phyloP scores from a whole-genome alignment of 2,797 vertebrate species.

The Lophius americanus region DNA sequence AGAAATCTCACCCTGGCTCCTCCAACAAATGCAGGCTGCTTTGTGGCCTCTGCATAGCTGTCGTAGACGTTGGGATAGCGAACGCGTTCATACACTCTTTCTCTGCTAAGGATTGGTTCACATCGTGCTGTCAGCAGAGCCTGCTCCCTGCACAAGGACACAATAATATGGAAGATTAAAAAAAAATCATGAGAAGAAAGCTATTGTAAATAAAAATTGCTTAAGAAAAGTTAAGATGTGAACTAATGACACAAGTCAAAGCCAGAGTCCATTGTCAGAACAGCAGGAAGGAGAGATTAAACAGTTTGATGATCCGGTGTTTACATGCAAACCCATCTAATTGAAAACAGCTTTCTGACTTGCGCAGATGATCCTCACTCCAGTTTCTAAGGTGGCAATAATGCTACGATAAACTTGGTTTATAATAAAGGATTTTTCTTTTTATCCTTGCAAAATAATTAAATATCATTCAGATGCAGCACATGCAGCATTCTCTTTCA shows the following conservation, averaged over 20 bases:
- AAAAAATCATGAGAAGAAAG: neutral
- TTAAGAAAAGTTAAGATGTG: neutral
- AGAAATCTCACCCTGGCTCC: slow-evolving; percentile 88
- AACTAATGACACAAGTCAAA: neutral
- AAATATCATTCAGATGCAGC: no score
- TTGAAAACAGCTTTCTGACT: no score
- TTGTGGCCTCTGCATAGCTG: slow-evolving; percentile 89
- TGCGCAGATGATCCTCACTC: no score
- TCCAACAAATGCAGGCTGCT: slow-evolving; percentile 93
- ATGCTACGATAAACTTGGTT: no score
- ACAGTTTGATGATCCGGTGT: no score
- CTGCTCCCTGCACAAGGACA: slow-evolving; percentile 84
- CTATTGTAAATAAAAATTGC: neutral
- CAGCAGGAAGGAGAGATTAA: no score
- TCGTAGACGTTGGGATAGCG: slow-evolving; percentile 95
- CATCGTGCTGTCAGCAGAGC: slow-evolving; percentile 88
- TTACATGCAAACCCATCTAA: no score
- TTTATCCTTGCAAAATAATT: no score
- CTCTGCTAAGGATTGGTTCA: slow-evolving; percentile 84
- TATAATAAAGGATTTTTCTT: no score
- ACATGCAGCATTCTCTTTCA: no score
- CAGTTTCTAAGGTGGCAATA: no score
- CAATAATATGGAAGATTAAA: neutral
- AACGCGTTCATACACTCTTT: slow-evolving; percentile 86
- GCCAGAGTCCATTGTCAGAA: neutral